phyloP scores from a whole-genome alignment of 2,113 vertebrate genomes.

The Buteo buteo region DNA sequence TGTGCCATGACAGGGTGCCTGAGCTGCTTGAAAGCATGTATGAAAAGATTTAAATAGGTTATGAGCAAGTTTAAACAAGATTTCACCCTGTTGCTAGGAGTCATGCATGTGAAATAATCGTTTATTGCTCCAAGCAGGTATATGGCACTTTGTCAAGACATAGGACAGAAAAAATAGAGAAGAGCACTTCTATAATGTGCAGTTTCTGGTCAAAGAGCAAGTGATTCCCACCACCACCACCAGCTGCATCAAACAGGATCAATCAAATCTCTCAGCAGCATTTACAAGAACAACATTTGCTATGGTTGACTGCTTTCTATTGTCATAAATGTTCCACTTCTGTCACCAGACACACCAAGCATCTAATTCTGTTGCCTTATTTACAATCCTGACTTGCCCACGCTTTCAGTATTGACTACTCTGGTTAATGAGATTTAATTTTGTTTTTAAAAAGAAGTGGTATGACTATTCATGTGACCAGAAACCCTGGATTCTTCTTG shows the following conservation, averaged over 20 bases:
- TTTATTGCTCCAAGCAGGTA: not conserved
- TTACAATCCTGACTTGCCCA: not conserved
- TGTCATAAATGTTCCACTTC: slow-evolving; percentile 1
- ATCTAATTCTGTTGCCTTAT: not conserved
- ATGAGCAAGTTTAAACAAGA: not conserved
- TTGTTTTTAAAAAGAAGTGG: not conserved
- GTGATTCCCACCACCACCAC: not conserved
- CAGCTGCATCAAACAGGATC: not conserved
- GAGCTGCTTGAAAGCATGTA: not conserved
- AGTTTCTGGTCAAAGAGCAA: not conserved
- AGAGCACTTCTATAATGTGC: fast-evolving
- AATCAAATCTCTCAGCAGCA: not conserved
- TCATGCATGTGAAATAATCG: not conserved
- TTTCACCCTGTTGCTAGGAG: not conserved
- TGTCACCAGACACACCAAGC: not conserved
- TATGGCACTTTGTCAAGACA: not conserved
- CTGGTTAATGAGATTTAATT: not conserved
- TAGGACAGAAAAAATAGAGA: not conserved
- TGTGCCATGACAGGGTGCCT: not conserved
- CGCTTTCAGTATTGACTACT: not conserved
- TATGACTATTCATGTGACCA: not conserved
- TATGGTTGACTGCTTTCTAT: not conserved
- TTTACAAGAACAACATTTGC: not conserved
- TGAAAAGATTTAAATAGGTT: not conserved
- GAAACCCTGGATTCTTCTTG: not conserved